A percentile compares a stretch with the other conserved stretches of the same genome.
phyloP scores from a whole-genome alignment of 2,113 vertebrate species.

The Malurus alboscapulatus region DNA sequence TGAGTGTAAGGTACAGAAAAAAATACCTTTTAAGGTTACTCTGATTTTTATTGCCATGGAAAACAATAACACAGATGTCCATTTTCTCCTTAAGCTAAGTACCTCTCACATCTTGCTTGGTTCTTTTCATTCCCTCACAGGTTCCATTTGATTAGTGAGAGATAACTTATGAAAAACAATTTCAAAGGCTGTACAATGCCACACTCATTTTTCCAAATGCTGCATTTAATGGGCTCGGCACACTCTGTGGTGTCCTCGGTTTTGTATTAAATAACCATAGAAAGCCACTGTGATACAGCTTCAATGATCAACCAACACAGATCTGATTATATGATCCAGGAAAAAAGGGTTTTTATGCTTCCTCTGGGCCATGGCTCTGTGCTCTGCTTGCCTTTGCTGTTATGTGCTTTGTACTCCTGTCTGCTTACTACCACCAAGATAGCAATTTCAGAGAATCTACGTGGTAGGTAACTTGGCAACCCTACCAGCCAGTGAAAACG shows the following conservation, averaged over 20 bases:
- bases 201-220: slow-evolving; percentile 60
- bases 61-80: slow-evolving; percentile 30
- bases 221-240: slow-evolving; percentile 53
- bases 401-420: slow-evolving; percentile 25
- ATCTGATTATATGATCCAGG: slow-evolving; percentile 56
- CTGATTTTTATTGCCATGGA: neutral
- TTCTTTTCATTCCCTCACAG: neutral
- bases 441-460: neutral
- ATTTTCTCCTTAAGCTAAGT: slow-evolving; percentile 44
- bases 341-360: slow-evolving; percentile 57
- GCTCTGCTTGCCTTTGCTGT: slow-evolving; percentile 45
- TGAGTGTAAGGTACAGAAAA: neutral
- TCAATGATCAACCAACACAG: slow-evolving; percentile 50
- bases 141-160: slow-evolving; percentile 54
- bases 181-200: slow-evolving; percentile 33
- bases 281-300: slow-evolving; percentile 41
- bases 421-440: neutral
- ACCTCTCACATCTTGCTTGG: slow-evolving; percentile 15
- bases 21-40: neutral
- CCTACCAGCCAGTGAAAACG: neutral
- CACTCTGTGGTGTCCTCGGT: neutral
- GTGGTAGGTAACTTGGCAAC: neutral
- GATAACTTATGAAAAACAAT: slow-evolving; percentile 52
- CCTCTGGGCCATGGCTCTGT: slow-evolving; percentile 30
- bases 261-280: slow-evolving; percentile 60